phyloP scores from a whole-genome alignment of 2,797 vertebrate genomes.

The Oreochromis mossambicus region DNA sequence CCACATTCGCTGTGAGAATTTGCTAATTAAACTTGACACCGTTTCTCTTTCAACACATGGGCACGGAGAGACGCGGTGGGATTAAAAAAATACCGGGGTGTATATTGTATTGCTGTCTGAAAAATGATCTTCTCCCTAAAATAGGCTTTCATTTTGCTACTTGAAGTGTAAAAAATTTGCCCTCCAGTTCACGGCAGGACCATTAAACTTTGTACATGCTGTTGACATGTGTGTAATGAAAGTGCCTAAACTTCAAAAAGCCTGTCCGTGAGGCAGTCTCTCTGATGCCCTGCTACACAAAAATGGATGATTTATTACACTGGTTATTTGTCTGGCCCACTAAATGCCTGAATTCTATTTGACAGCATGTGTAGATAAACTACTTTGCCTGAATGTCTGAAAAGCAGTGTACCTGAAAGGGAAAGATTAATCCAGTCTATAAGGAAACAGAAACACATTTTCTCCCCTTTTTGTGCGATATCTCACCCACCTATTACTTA shows the following conservation, averaged over 20 bases:
- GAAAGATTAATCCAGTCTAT: conserved; percentile 66
- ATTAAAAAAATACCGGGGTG: conserved; percentile 42
- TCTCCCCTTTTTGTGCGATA: neutral
- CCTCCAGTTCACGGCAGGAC: conserved; percentile 47
- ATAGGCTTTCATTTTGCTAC: conserved; percentile 53
- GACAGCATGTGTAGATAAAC: conserved; percentile 63
- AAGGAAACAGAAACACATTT: conserved; percentile 39
- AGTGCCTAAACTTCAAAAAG: conserved; percentile 64
- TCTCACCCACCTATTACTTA: conserved; percentile 11
- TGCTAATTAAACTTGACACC: conserved; percentile 76
- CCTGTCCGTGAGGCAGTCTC: conserved; percentile 29
- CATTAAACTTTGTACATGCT: conserved; percentile 62
- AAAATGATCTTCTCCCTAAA: conserved; percentile 57
- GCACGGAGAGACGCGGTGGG: conserved; percentile 34
- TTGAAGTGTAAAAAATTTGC: conserved; percentile 41
- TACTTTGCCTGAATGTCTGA: conserved; percentile 39
- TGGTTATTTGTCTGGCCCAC: conserved; percentile 59
- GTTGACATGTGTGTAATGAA: conserved; percentile 72
- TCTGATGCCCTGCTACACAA: conserved; percentile 42
- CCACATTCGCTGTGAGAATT: conserved; percentile 65
- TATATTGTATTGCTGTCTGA: conserved; percentile 42
- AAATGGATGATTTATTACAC: conserved; percentile 66
- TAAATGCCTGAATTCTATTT: conserved; percentile 63
- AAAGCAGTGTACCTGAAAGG: conserved; percentile 63
- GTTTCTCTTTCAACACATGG: conserved; percentile 61